A percentile compares a stretch with the other conserved stretches of the same genome.
phyloP scores from a whole-genome alignment of 1,140 invertebrate genomes.

The Sycobia sp. region DNA sequence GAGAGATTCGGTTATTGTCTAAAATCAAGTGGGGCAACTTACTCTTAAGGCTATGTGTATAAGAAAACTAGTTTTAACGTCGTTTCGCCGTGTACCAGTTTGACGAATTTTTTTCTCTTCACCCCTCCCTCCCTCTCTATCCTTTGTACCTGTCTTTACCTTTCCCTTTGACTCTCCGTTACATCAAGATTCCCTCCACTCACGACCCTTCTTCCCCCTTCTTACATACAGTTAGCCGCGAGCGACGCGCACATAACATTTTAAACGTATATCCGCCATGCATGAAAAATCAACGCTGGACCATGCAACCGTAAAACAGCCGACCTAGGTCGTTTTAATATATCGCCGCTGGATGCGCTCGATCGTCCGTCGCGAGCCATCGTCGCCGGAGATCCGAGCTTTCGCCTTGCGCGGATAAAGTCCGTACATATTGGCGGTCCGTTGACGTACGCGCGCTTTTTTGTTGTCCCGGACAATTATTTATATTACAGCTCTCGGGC shows the following conservation, averaged over 20 bases:
- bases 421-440: no score
- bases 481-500: no score
- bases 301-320: slow-evolving; percentile 40
- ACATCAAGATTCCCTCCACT: not conserved
- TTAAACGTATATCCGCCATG: slow-evolving; percentile 51
- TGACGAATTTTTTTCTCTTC: slow-evolving; percentile 12
- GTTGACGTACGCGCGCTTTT: no score
- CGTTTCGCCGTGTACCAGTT: slow-evolving; percentile 41
- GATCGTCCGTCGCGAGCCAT: no score
- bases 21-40: slow-evolving; percentile 29
- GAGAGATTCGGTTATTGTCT: slow-evolving; percentile 19
- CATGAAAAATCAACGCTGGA: slow-evolving; percentile 55
- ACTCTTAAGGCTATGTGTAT: not conserved
- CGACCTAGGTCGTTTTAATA: no score
- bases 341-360: no score
- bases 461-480: no score
- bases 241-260: slow-evolving; percentile 46
- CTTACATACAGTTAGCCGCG: no score
- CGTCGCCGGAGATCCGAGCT: no score
- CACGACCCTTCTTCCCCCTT: no score
- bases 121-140: no score
- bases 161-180: slow-evolving; percentile 39
- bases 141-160: slow-evolving; percentile 30
- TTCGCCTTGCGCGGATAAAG: no score
- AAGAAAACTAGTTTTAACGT: slow-evolving; percentile 31